Percentiles rank a stretch among this genome's conserved stretches.
phyloP scores from a whole-genome alignment of 2,113 vertebrate species.

The Pedionomus torquatus region DNA sequence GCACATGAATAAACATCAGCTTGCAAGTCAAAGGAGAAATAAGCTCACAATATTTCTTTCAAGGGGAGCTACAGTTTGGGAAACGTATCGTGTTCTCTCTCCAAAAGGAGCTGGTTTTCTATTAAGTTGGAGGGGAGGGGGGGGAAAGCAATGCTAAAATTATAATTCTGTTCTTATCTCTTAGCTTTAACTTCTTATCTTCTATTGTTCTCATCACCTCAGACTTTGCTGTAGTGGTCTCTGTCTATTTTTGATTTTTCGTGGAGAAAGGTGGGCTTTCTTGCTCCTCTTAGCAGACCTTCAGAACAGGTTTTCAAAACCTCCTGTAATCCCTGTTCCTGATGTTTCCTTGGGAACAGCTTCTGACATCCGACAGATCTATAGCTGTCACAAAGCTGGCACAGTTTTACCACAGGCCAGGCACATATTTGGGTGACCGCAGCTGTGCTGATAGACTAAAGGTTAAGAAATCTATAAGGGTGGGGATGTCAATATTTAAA shows the following conservation, averaged over 20 bases:
- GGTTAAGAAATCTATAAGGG: slow-evolving; percentile 56
- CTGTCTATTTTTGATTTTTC: background rate
- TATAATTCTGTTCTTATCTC: background rate
- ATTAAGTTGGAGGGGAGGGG: background rate
- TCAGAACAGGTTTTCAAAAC: slow-evolving; percentile 29
- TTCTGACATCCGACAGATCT: slow-evolving; percentile 12
- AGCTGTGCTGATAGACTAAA: slow-evolving; percentile 27
- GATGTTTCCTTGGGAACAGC: slow-evolving; percentile 37
- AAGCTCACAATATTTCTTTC: slow-evolving; percentile 21
- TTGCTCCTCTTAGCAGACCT: background rate
- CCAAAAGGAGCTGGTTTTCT: background rate
- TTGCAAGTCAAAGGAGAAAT: background rate
- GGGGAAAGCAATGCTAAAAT: background rate
- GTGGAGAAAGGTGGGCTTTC: background rate
- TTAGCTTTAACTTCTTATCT: background rate
- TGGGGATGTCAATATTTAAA: slow-evolving; percentile 48
- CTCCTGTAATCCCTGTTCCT: slow-evolving; percentile 10
- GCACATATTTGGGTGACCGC: slow-evolving; percentile 32
- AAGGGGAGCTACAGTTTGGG: slow-evolving; percentile 25
- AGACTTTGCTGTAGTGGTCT: background rate
- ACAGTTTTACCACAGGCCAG: slow-evolving; percentile 28
- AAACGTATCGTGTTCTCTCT: slow-evolving; percentile 15
- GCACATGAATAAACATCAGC: slow-evolving; percentile 58
- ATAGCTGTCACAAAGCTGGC: slow-evolving; percentile 52
- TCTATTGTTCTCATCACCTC: background rate